A percentile compares a stretch with the other conserved stretches of the same genome.
phyloP scores from a whole-genome alignment of 2,888 invertebrate genomes.

The Cremastinae sp. region DNA sequence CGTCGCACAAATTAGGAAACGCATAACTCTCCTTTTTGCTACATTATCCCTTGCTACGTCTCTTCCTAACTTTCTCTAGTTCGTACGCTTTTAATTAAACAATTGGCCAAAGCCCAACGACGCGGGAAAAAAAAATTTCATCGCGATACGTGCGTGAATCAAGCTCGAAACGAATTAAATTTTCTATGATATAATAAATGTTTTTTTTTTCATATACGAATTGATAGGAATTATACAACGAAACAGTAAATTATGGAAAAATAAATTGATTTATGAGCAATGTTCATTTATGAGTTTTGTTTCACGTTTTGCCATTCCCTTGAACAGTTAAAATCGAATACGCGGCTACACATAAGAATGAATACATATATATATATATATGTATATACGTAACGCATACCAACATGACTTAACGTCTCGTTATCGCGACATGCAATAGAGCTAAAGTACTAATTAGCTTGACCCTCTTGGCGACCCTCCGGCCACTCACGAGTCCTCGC shows the following conservation, averaged over 20 bases:
- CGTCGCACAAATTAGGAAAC: conserved; percentile 75
- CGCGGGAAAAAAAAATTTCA: conserved; percentile 37
- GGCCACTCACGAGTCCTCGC: conserved; percentile 7
- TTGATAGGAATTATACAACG: no score
- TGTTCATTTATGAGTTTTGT: no score
- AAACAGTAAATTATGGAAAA: no score
- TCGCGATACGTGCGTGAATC: no score
- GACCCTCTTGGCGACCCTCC: conserved; percentile 49
- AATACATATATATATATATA: conserved; percentile 5
- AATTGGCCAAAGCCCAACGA: conserved; percentile 67
- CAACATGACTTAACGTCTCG: conserved; percentile 32
- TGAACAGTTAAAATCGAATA: no score
- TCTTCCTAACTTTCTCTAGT: conserved; percentile 12
- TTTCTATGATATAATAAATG: no score
- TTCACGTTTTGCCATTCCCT: no score
- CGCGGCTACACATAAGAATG: conserved; percentile 11
- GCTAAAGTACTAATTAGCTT: conserved; percentile 57
- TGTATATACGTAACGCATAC: not conserved
- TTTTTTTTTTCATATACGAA: no score
- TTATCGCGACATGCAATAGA: conserved; percentile 38
- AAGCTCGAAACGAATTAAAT: no score
- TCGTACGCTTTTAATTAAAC: conserved; percentile 70
- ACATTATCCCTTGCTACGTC: conserved; percentile 15
- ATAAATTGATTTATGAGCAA: no score
- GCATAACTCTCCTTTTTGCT: conserved; percentile 65